phyloP scores from a whole-genome alignment of 2,888 invertebrate genomes.

The Tachystola acroxantha region DNA sequence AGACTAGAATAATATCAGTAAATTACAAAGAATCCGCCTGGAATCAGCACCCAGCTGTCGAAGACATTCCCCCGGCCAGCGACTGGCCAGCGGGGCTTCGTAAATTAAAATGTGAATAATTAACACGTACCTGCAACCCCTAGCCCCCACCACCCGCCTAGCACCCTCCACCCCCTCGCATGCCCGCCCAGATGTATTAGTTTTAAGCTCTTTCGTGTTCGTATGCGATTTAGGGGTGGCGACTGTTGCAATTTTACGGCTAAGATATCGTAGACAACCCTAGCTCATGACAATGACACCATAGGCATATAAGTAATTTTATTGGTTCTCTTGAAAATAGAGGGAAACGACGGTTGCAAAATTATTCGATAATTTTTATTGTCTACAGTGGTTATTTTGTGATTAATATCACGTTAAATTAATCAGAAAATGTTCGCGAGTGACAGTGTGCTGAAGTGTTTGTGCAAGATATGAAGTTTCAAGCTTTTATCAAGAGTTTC shows the following conservation, averaged over 20 bases:
- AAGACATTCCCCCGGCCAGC: constrained; percentile 69
- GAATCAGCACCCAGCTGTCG: constrained; percentile 40
- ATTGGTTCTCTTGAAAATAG: no score
- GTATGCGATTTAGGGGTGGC: constrained; percentile 55
- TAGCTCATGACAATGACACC: no score
- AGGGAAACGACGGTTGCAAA: no score
- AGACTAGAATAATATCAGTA: neutral
- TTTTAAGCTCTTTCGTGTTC: constrained; percentile 68
- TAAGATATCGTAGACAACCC: no score
- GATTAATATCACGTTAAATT: no score
- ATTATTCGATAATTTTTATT: no score
- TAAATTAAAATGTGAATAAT: constrained; percentile 78
- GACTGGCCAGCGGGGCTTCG: constrained; percentile 57
- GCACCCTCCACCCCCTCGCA: constrained; percentile 46
- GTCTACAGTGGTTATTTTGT: no score
- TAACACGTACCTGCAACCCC: constrained; percentile 54
- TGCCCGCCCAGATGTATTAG: constrained; percentile 70
- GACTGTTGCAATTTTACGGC: neutral
- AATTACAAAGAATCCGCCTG: neutral
- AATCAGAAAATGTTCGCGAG: no score
- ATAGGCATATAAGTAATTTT: no score
- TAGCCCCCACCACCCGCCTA: constrained; percentile 30
- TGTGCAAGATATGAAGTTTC: no score
- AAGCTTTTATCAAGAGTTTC: no score
- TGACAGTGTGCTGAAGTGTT: no score